These are phyloP conservation scores for Scleropages formosus DNA, from an alignment of 2,797 vertebrate genomes.

Conservation along the genomic window DNA sequence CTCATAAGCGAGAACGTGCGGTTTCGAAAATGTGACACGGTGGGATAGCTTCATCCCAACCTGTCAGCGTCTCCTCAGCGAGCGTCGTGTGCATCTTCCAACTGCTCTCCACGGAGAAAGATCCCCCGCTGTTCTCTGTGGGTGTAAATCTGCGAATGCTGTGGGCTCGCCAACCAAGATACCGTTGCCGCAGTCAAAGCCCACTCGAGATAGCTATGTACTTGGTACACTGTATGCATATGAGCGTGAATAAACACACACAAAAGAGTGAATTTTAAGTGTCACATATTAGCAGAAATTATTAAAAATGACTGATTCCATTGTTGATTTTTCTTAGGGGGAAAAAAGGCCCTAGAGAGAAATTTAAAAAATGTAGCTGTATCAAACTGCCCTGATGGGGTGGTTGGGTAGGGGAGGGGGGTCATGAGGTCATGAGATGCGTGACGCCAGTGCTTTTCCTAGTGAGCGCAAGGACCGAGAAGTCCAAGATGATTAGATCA, in stretches of 20 bases:
- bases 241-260: neutral
- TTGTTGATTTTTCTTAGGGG: no score
- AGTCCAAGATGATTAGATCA: no score
- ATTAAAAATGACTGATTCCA: no score
- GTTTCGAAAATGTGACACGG: conserved; percentile 10
- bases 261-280: conserved; percentile 3
- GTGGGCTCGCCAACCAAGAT: conserved; percentile 9
- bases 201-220: neutral
- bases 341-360: no score
- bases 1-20: neutral
- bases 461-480: no score
- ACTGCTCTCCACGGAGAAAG: neutral
- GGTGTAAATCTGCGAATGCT: conserved; percentile 26
- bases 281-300: no score
- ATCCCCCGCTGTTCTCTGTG: conserved; percentile 1
- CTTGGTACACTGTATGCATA: neutral
- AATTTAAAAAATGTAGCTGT: no score
- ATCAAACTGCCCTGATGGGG: no score
- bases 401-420: no score
- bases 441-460: no score
- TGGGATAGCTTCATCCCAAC: neutral
- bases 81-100: conserved; percentile 13
- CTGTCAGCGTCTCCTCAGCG: conserved; percentile 22
- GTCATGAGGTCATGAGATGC: no score
- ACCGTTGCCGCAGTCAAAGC: neutral